phyloP scores from a whole-genome alignment of 2,797 vertebrate genomes.

The Prunella strophiata region DNA sequence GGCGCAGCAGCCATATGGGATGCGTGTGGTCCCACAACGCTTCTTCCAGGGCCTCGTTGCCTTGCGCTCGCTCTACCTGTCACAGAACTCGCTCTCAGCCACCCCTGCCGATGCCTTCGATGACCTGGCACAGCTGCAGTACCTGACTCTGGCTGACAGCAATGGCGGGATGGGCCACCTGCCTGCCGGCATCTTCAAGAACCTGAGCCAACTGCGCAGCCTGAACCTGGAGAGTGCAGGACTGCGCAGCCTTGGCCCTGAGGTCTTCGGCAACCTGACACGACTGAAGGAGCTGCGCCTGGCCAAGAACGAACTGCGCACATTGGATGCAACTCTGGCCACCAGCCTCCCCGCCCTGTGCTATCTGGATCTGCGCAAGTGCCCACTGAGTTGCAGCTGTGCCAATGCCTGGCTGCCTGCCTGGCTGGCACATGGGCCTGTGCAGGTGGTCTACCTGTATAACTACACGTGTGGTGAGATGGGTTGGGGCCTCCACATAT shows the following conservation, averaged over 20 bases:
- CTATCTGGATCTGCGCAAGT: constrained; percentile 84
- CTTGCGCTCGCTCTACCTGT: constrained; percentile 79
- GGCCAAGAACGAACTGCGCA: constrained; percentile 82
- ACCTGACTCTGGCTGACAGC: constrained; percentile 78
- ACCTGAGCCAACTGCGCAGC: constrained; percentile 74
- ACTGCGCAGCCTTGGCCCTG: constrained; percentile 78
- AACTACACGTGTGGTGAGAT: background rate
- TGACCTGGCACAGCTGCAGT: constrained; percentile 77
- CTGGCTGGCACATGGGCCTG: constrained; percentile 51
- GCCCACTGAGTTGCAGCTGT: constrained; percentile 85
- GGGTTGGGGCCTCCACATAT: fast-evolving
- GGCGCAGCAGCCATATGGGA: constrained; percentile 78
- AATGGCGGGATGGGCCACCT: constrained; percentile 79
- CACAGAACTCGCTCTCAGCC: constrained; percentile 76
- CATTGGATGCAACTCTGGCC: constrained; percentile 47
- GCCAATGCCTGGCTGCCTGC: constrained; percentile 80
- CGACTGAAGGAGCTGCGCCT: constrained; percentile 73
- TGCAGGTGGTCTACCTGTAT: constrained; percentile 24
- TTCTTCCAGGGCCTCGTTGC: constrained; percentile 83
- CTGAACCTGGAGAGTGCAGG: constrained; percentile 84
- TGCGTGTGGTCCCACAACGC: constrained; percentile 74
- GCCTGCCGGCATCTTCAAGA: constrained; percentile 84
- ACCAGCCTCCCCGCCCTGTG: constrained; percentile 61
- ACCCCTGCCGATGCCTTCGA: constrained; percentile 78
- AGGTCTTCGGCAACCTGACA: constrained; percentile 85